phyloP scores from a whole-genome alignment of 2,888 invertebrate species.

The Temnothorax rugatulus region DNA sequence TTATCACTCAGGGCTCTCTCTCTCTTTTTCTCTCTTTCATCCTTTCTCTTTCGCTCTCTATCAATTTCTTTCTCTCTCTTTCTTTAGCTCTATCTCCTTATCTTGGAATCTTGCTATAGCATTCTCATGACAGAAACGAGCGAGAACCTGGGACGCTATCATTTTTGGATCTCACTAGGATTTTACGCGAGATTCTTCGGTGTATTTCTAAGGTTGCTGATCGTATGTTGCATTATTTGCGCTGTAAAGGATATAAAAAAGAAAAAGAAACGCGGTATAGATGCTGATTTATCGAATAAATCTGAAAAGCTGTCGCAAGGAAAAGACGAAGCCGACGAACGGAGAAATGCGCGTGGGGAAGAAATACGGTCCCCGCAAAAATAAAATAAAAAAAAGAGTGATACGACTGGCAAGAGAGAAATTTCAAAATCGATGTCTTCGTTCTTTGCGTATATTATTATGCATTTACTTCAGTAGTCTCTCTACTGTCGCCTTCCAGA shows the following conservation, averaged over 20 bases:
- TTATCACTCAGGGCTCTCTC: slow-evolving; percentile 68
- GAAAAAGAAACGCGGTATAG: slow-evolving; percentile 14
- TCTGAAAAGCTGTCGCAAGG: slow-evolving; percentile 12
- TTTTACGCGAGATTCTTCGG: slow-evolving; percentile 57
- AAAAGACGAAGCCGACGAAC: slow-evolving; percentile 9
- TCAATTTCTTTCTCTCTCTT: slow-evolving; percentile 20
- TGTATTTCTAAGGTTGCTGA: slow-evolving; percentile 63
- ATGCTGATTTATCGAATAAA: slow-evolving; percentile 58
- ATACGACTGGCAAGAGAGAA: slow-evolving; percentile 40
- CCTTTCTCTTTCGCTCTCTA: slow-evolving; percentile 52
- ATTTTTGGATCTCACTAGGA: slow-evolving; percentile 50
- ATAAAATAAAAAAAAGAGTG: slow-evolving; percentile 33
- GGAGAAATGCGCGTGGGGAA: slow-evolving; percentile 15
- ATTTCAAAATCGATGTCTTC: slow-evolving; percentile 73
- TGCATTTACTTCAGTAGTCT: slow-evolving; percentile 84
- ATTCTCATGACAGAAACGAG: slow-evolving; percentile 24
- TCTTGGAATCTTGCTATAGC: slow-evolving; percentile 45
- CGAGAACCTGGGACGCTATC: slow-evolving; percentile 28
- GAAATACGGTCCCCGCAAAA: slow-evolving; percentile 20
- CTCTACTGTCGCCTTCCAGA: slow-evolving; percentile 84
- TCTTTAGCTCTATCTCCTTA: slow-evolving; percentile 52
- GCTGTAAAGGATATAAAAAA: slow-evolving; percentile 38
- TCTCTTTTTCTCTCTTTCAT: slow-evolving; percentile 23
- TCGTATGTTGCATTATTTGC: slow-evolving; percentile 50
- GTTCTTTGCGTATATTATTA: slow-evolving; percentile 78